Percentiles rank a stretch among this genome's conserved stretches.
phyloP scores from a whole-genome alignment of 2,888 invertebrate species.

The Antheraea yamamai region DNA sequence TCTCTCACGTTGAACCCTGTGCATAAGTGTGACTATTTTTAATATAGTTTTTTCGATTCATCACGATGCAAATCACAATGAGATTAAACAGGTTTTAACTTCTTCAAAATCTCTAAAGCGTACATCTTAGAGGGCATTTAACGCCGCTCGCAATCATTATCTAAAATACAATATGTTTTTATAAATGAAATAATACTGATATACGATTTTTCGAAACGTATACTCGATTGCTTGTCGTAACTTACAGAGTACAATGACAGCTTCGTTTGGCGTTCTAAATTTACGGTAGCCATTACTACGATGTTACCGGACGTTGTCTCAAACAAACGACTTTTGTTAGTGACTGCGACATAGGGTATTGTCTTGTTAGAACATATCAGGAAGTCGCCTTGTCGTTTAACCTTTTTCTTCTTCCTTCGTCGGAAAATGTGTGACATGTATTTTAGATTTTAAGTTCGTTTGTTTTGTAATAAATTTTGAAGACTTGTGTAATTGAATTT shows the following conservation, averaged over 20 bases:
- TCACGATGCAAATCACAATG: too few species aligned
- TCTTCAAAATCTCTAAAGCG: not conserved
- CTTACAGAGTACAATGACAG: slow-evolving; percentile 15
- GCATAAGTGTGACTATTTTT: too few species aligned
- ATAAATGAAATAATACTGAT: not conserved
- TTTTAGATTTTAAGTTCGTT: not conserved
- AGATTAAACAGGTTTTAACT: too few species aligned
- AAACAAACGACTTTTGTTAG: slow-evolving; percentile 49
- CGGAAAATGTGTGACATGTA: slow-evolving; percentile 7
- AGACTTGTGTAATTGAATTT: too few species aligned
- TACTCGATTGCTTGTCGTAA: not conserved
- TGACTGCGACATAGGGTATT: slow-evolving; percentile 39
- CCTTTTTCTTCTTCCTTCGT: not conserved
- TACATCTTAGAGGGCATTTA: not conserved
- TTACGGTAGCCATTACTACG: slow-evolving; percentile 40
- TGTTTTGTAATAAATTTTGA: not conserved
- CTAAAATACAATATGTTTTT: not conserved
- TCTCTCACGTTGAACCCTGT: too few species aligned
- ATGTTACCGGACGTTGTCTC: slow-evolving; percentile 46
- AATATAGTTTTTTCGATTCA: too few species aligned
- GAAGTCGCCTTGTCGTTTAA: slow-evolving; percentile 3
- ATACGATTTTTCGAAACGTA: not conserved
- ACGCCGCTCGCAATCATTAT: not conserved
- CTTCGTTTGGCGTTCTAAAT: slow-evolving; percentile 24
- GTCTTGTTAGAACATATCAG: slow-evolving; percentile 25